Conservation (phyloP, 2,888 invertebrate species). For the Marronus borbonicus region DNA sequence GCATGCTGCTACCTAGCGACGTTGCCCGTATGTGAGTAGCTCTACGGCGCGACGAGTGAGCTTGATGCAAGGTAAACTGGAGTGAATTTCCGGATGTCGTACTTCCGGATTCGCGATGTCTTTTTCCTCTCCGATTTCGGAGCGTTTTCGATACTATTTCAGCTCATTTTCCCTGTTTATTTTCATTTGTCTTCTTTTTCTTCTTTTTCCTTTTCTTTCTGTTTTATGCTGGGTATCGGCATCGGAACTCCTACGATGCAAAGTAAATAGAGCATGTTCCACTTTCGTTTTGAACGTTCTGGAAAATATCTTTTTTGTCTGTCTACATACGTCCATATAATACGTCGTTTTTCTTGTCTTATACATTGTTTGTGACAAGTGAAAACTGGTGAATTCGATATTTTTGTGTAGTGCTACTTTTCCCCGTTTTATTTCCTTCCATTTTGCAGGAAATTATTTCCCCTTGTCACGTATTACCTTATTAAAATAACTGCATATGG, state of each 20-base stretch:
- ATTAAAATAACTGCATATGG: too few species aligned
- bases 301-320: constrained; percentile 27
- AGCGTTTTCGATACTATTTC: constrained; percentile 35
- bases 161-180: constrained; percentile 27
- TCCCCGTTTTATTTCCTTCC: background rate
- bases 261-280: constrained; percentile 45
- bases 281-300: constrained; percentile 22
- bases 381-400: constrained; percentile 15
- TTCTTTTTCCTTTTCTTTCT: constrained; percentile 9
- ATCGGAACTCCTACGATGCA: constrained; percentile 11
- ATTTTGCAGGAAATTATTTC: too few species aligned
- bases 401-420: background rate
- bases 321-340: constrained; percentile 26
- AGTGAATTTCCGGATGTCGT: constrained; percentile 43
- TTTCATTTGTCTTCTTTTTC: background rate
- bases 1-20: background rate
- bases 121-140: background rate
- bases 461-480: too few species aligned
- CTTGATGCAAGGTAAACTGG: constrained; percentile 44
- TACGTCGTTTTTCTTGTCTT: constrained; percentile 29
- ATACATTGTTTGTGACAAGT: constrained; percentile 11
- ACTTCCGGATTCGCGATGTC: constrained; percentile 42
- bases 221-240: background rate
- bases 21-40: background rate
- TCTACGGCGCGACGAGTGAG: constrained; percentile 18